Base-by-base conservation (phyloP, 1,140 invertebrate species). In the Lepeophtheirus salmonis region DNA sequence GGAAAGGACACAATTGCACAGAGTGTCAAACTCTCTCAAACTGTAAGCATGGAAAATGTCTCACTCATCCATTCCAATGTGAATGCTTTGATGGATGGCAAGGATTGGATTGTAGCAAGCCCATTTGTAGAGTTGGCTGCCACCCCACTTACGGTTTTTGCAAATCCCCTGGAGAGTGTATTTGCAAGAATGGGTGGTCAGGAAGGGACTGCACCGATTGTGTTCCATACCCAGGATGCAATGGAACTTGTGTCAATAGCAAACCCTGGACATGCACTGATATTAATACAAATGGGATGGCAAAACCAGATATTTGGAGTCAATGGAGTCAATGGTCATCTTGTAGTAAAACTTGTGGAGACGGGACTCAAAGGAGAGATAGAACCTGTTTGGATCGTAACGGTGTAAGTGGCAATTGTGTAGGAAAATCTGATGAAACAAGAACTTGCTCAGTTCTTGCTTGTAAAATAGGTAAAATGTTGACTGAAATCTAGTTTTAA, bases 1-100 rank as follows among this genome's bases (percentile, higher is more conserved):
- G 69, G 69, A 67, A 62, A 52, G 69, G 69, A 6, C 58, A 41
- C 13, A 61, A 66, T 52, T 70, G 69, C 60, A 63, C 66, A 54
- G 63, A 64, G 3, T 70, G 69, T 50, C 63, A 68, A 49, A 65
- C 68, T 10, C 68, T 69, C 60, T 66, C 67, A 1, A 67, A 66
- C 26, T 70, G 69, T 54, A 60, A 63, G 20, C 60, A 70, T 59
- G 69, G 69, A n/a, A 65, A 55, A 50, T 70, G 69, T 63, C 6
- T 41, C n/a, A 53, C 23, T 0, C 26, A 67, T 20, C 74, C 74
- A 0, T 75, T 72, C 71, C 41, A 57, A 22, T 60, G 16, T 65
- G 78, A 82, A 64, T 89, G 86, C 68, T 77, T 83, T 22, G 71
- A 88, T 6, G 86, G 86, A 12, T 89, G 85, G 83, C 74, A 83